Conservation (phyloP, 1,140 invertebrate genomes). For the Temnothorax longispinosus region DNA sequence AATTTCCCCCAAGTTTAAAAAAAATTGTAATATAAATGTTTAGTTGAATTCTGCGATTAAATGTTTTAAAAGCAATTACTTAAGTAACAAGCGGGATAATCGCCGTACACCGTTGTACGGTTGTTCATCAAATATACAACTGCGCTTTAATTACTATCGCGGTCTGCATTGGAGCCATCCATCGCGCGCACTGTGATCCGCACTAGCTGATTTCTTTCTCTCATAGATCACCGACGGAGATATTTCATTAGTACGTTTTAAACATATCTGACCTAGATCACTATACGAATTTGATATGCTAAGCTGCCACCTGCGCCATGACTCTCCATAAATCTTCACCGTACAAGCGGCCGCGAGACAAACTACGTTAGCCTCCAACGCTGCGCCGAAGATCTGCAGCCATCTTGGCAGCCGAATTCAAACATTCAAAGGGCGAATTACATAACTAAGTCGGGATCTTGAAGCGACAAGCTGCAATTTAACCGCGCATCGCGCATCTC, state of each 20-base stretch:
- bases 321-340: conserved; percentile 55
- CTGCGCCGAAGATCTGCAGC: conserved; percentile 30
- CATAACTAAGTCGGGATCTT: neutral
- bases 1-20: neutral
- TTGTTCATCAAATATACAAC: conserved; percentile 39
- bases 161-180: neutral
- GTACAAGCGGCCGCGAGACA: conserved; percentile 40
- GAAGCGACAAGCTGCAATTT: conserved; percentile 39
- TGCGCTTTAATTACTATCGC: conserved; percentile 48
- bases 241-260: conserved; percentile 58
- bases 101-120: neutral
- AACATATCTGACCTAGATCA: conserved; percentile 49
- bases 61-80: conserved; percentile 18
- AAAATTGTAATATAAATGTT: neutral
- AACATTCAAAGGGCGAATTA: conserved; percentile 45
- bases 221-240: neutral
- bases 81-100: conserved; percentile 11
- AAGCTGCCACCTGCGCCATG: conserved; percentile 51
- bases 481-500: neutral
- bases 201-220: conserved; percentile 23
- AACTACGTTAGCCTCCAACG: conserved; percentile 36
- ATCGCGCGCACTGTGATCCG: neutral
- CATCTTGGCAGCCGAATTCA: conserved; percentile 34
- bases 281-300: conserved; percentile 43
- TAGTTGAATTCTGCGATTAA: neutral